These are phyloP conservation scores for Oxycera nigricornis DNA, from an alignment of 2,888 invertebrate genomes.

Conservation along the genomic window DNA sequence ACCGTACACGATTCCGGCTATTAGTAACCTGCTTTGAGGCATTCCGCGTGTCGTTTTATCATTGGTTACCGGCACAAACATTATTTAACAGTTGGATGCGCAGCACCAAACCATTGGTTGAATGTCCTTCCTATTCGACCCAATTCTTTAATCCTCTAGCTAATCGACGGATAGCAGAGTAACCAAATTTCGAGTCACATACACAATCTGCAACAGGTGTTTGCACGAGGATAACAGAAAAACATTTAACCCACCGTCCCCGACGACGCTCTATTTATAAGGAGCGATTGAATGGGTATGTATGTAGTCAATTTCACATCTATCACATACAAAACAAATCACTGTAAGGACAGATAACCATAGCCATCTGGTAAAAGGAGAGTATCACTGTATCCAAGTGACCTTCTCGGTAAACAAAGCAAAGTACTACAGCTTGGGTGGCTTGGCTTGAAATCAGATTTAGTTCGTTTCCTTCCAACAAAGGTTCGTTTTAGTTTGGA, in stretches of 20 bases:
- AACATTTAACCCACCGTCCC: constrained; percentile 57
- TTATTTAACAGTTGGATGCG: constrained; percentile 47
- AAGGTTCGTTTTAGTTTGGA: background rate
- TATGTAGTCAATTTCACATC: constrained; percentile 26
- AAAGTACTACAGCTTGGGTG: background rate
- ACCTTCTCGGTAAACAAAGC: constrained; percentile 5
- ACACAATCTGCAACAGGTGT: constrained; percentile 57
- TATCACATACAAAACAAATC: background rate
- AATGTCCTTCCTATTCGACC: background rate
- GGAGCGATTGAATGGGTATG: background rate
- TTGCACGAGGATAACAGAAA: constrained; percentile 54
- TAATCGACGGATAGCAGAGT: too few species aligned
- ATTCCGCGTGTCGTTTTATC: background rate
- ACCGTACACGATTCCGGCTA: constrained; percentile 71
- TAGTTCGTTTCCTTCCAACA: too few species aligned
- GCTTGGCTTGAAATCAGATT: background rate
- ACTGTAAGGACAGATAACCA: constrained; percentile 16
- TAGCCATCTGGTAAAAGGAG: background rate
- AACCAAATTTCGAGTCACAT: background rate
- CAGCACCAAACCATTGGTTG: background rate
- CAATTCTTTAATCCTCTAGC: too few species aligned
- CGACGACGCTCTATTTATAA: constrained; percentile 38
- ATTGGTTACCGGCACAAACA: constrained; percentile 48
- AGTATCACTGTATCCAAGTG: constrained; percentile 8
- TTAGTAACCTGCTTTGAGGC: constrained; percentile 53